Conservation (phyloP, 2,797 vertebrate genomes). For the Rhinophrynus dorsalis region DNA sequence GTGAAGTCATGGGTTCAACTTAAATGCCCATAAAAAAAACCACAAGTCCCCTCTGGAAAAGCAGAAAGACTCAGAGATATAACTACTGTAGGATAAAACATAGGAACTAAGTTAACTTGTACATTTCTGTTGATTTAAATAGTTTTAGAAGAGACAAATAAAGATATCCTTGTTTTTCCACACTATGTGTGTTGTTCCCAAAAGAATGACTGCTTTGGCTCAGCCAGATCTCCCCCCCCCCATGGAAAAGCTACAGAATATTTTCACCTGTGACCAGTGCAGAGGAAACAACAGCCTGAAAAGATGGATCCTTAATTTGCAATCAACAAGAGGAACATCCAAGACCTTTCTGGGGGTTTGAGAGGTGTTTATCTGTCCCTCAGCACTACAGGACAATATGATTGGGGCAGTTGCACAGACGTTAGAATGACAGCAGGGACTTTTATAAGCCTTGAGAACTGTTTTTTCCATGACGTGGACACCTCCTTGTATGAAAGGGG, state of each 20-base stretch:
- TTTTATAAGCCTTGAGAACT: neutral
- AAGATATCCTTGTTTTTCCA: slow-evolving; percentile 89
- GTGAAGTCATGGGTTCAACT: slow-evolving; percentile 94
- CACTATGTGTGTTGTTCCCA: slow-evolving; percentile 98
- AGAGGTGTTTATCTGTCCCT: slow-evolving; percentile 21
- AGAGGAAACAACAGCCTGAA: slow-evolving; percentile 8
- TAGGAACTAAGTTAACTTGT: slow-evolving; percentile 99
- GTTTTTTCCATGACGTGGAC: neutral
- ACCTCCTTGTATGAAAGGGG: slow-evolving; percentile 19
- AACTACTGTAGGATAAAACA: slow-evolving; percentile 99
- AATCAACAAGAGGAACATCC: neutral
- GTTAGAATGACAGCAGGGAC: slow-evolving; percentile 21
- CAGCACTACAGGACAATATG: slow-evolving; percentile 41
- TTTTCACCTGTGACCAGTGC: slow-evolving; percentile 79
- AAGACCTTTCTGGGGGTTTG: neutral
- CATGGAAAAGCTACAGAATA: slow-evolving; percentile 79
- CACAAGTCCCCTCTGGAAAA: slow-evolving; percentile 80
- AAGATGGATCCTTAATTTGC: neutral
- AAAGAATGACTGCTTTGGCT: slow-evolving; percentile 84
- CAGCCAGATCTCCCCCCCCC: slow-evolving; percentile 50
- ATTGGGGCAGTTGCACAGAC: slow-evolving; percentile 30
- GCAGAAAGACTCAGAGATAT: slow-evolving; percentile 96
- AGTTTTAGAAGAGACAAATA: slow-evolving; percentile 92
- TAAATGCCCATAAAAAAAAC: slow-evolving; percentile 68
- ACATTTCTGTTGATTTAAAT: slow-evolving; percentile 97